Evolutionary conservation across 92 coral and sea anemone genomes (phyloP), one percentile per base, ranked within the genome.

Genomic region (Bergia sp.): DNA sequence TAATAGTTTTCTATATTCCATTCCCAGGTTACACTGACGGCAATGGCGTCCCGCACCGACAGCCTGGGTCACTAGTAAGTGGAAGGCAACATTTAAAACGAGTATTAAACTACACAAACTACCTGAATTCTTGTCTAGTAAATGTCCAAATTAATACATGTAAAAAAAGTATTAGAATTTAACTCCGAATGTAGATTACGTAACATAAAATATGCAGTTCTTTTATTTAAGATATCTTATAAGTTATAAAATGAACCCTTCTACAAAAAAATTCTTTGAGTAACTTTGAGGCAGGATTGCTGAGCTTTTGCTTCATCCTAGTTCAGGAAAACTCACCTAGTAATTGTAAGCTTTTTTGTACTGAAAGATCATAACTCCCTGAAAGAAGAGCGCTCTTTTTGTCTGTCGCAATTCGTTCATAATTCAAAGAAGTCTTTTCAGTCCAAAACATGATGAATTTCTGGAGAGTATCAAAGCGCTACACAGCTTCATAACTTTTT

Each of bases 11-110:
- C 44, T 73, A 1, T 73, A 73, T 7, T 74, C 21, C 79, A 74
- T 74, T 44, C n/a, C 3, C 45, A 76, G 53, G 53, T 1, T 21
- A 13, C 53, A 41, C 16, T 44, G 80, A 45, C 21, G 47, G 36
- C 47, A 76, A 76, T 36, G 80, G 79, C 79, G 79, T 74, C 41
- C 15, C 77, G 11, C 4, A 21, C 40, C 13, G 79, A 20, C 49
- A 74, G 49, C 79, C 13, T 37, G 49, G 40, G 53, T 76, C 47
- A 76, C 47, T 29, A 76, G 80, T 76, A 76, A 76, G 80, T 42
- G 18, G 47, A 16, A 76, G 79, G 16, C 23, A 41, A 20, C 64
- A 0, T 55, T 47, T 29, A 29, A 55, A 55, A 2, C 16, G 67
- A 61, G 3, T 15, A 61, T 21, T 8, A 76, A 37, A 42, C 8